Percentiles rank a stretch among this genome's conserved stretches.
phyloP scores from a whole-genome alignment of 2,797 vertebrate genomes.

The Amblyopsis hoosieri region DNA sequence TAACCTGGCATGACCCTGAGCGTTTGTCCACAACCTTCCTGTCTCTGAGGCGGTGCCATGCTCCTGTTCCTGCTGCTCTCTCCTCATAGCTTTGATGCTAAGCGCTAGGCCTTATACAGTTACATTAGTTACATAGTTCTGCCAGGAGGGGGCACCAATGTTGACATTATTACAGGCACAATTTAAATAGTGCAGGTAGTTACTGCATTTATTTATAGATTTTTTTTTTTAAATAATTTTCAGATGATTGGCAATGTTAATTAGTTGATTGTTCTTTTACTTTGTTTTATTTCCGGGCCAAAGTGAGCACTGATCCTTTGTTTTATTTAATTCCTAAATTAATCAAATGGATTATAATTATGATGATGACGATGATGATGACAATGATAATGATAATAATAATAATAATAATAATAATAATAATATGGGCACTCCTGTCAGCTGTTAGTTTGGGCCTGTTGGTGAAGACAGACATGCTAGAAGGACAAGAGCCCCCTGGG shows the following conservation, averaged over 20 bases:
- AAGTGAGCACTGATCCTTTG: slow-evolving; percentile 21
- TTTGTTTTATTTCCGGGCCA: too few species aligned
- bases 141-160: slow-evolving; percentile 17
- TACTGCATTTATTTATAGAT: too few species aligned
- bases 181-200: slow-evolving; percentile 20
- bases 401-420: slow-evolving; percentile 33
- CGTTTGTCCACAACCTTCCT: slow-evolving; percentile 27
- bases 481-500: slow-evolving; percentile 13
- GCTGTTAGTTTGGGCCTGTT: slow-evolving; percentile 1
- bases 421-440: slow-evolving; percentile 26
- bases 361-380: too few species aligned
- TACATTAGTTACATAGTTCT: slow-evolving; percentile 6
- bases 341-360: slow-evolving; percentile 15
- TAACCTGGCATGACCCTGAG: slow-evolving; percentile 23
- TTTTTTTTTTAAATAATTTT: too few species aligned
- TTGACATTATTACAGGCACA: slow-evolving; percentile 7
- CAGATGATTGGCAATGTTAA: too few species aligned
- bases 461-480: neutral
- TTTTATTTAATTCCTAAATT: neutral
- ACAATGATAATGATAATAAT: neutral
- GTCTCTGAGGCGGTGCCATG: slow-evolving; percentile 41
- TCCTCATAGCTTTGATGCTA: slow-evolving; percentile 20
- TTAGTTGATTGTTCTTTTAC: too few species aligned
- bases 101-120: neutral
- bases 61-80: slow-evolving; percentile 17